These are phyloP conservation scores for Laticauda colubrina DNA, from an alignment of 2,113 vertebrate genomes.

Conservation along the genomic window DNA sequence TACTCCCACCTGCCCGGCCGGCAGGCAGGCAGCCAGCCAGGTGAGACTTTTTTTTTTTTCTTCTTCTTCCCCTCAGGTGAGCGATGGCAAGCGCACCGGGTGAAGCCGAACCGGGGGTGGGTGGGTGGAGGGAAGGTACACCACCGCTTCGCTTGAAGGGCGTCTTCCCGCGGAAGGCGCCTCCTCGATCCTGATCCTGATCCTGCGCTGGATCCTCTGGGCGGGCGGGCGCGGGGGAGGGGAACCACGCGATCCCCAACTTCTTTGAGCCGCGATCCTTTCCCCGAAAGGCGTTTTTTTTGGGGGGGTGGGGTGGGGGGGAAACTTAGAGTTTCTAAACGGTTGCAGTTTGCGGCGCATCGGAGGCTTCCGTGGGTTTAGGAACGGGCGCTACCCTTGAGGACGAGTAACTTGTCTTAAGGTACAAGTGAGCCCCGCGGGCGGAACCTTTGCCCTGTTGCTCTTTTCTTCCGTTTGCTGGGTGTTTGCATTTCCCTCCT, in stretches of 20 bases:
- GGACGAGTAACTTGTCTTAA: neutral
- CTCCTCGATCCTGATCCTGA: neutral
- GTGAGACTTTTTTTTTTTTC: rapidly evolving
- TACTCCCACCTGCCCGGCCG: no score
- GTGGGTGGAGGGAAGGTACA: no score
- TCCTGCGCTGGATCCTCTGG: neutral
- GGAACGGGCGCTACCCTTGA: neutral
- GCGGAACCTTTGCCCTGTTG: neutral
- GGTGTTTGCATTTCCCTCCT: neutral
- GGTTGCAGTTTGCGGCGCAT: neutral
- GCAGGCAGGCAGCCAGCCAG: no score
- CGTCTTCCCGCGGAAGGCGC: neutral
- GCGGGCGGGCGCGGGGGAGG: no score
- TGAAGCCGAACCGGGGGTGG: neutral
- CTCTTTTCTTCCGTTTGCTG: neutral
- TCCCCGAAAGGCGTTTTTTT: neutral
- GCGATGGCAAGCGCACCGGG: neutral
- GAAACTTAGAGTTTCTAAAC: neutral
- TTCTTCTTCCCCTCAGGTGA: rapidly evolving
- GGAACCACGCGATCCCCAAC: neutral
- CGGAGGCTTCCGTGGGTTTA: neutral
- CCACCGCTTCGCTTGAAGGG: neutral
- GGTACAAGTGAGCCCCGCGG: neutral
- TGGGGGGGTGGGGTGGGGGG: neutral
- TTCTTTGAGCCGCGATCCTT: neutral